Evolutionary conservation across 1,140 invertebrate species (phyloP).

Genomic region (Thereuonema tuberculata): DNA sequence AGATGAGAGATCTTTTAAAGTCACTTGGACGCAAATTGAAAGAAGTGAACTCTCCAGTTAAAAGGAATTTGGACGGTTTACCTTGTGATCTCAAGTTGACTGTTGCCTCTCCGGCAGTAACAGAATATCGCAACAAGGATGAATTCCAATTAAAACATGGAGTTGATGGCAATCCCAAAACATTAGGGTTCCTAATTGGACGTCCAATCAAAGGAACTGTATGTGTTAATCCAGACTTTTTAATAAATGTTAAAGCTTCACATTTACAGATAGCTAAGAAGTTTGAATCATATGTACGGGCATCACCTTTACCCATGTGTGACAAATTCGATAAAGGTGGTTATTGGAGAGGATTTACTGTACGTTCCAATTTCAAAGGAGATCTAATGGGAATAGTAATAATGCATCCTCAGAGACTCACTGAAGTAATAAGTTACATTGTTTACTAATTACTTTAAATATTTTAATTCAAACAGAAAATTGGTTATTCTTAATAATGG

Average conservation of each 20-base stretch:
- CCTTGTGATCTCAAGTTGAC: constrained; percentile 18
- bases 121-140: constrained; percentile 36
- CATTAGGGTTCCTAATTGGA: constrained; percentile 34
- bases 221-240: constrained; percentile 27
- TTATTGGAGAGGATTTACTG: constrained; percentile 36
- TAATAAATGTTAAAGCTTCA: constrained; percentile 27
- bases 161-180: constrained; percentile 33
- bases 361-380: constrained; percentile 32
- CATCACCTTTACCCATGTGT: constrained; percentile 30
- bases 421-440: constrained; percentile 21
- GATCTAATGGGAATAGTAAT: constrained; percentile 35
- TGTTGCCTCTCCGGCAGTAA: constrained; percentile 23
- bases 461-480: not conserved
- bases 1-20: not conserved
- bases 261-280: constrained; percentile 30
- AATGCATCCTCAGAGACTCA: constrained; percentile 35
- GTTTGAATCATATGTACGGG: constrained; percentile 35
- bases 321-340: constrained; percentile 34
- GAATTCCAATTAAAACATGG: constrained; percentile 33
- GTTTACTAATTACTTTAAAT: not conserved
- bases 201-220: constrained; percentile 21
- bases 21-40: too few species aligned
- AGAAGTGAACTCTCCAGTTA: too few species aligned
- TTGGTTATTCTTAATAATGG: too few species aligned
- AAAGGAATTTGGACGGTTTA: too few species aligned